These are phyloP conservation scores for Aphelenchoides besseyi DNA, from an alignment of 1,140 invertebrate genomes.

Conservation along the genomic window DNA sequence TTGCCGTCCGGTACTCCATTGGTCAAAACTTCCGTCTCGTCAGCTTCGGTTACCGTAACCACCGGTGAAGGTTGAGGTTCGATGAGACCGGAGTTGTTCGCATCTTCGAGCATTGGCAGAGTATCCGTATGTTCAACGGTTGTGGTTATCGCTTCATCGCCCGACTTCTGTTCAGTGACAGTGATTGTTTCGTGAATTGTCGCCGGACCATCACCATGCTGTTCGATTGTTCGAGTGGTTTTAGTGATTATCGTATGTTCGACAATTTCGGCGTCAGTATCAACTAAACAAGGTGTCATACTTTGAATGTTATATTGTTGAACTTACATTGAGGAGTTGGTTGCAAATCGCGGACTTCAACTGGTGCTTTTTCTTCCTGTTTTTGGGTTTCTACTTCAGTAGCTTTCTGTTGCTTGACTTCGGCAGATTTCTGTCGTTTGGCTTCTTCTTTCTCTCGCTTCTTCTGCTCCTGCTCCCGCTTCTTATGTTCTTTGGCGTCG, in stretches of 20 bases:
- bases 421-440: background rate
- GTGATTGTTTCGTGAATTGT: constrained; percentile 5
- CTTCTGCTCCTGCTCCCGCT: background rate
- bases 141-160: background rate
- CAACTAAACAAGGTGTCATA: background rate
- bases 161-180: constrained; percentile 15
- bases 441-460: background rate
- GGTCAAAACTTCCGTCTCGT: constrained; percentile 7
- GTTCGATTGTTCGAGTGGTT: background rate
- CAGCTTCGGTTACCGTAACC: background rate
- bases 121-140: background rate
- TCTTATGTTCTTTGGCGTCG: background rate
- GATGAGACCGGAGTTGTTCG: background rate
- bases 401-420: background rate
- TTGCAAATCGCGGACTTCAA: background rate
- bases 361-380: background rate
- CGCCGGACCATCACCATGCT: constrained; percentile 2
- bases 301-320: background rate
- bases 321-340: background rate
- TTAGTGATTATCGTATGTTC: background rate
- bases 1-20: background rate
- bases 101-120: background rate
- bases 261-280: background rate
- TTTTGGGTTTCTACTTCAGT: background rate
- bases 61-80: background rate